Conservation (phyloP, 2,888 invertebrate genomes). For the Andrena fulva region DNA sequence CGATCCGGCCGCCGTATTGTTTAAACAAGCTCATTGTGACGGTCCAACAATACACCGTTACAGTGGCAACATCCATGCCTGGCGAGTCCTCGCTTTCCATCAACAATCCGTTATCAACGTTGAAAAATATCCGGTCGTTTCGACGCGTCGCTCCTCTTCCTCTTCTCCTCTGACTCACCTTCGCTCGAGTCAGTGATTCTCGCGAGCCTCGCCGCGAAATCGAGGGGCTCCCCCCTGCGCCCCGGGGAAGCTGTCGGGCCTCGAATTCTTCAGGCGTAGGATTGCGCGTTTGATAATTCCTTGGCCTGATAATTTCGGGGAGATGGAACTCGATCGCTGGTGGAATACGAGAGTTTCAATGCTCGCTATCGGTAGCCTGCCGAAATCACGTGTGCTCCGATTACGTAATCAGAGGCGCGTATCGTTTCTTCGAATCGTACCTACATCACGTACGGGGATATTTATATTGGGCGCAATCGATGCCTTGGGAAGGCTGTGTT, state of each 20-base stretch:
- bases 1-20: slow-evolving; percentile 74
- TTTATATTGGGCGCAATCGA: slow-evolving; percentile 39
- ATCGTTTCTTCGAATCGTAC: slow-evolving; percentile 55
- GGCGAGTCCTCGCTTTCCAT: slow-evolving; percentile 71
- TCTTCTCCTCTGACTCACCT: slow-evolving; percentile 9
- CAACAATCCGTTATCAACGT: slow-evolving; percentile 76
- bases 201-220: background rate
- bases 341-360: slow-evolving; percentile 3
- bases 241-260: no score
- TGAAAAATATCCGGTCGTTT: slow-evolving; percentile 78
- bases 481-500: slow-evolving; percentile 25
- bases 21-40: slow-evolving; percentile 80
- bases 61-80: slow-evolving; percentile 74
- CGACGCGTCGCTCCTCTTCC: slow-evolving; percentile 33
- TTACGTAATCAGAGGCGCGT: slow-evolving; percentile 58
- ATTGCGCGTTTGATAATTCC: background rate
- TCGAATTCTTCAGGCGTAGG: background rate
- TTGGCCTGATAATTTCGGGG: background rate
- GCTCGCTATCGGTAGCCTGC: slow-evolving; percentile 48
- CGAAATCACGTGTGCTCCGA: slow-evolving; percentile 51
- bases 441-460: slow-evolving; percentile 29
- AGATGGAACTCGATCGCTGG: background rate
- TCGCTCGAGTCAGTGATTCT: background rate
- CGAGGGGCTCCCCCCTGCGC: background rate
- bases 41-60: slow-evolving; percentile 80